These are phyloP conservation scores for Patella vulgata DNA, from an alignment of 1,140 invertebrate species.

Conservation along the genomic window DNA sequence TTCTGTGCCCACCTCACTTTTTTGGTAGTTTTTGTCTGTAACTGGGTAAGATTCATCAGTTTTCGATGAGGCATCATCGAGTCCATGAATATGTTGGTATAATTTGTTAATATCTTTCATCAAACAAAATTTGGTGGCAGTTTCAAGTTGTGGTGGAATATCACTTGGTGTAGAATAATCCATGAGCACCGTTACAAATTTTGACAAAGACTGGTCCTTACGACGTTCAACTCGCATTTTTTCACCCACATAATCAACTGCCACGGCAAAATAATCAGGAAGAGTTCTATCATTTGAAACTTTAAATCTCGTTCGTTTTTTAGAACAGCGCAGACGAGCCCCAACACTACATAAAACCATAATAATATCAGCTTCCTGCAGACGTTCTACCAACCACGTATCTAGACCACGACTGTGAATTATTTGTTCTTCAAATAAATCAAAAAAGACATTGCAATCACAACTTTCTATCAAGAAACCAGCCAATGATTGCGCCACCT, in stretches of 20 bases:
- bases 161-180: slow-evolving; percentile 58
- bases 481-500: slow-evolving; percentile 52
- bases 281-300: slow-evolving; percentile 36
- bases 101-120: slow-evolving; percentile 57
- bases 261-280: slow-evolving; percentile 61
- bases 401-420: slow-evolving; percentile 54
- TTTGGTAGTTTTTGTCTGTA: slow-evolving; percentile 29
- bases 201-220: slow-evolving; percentile 51
- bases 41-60: slow-evolving; percentile 5
- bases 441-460: slow-evolving; percentile 54
- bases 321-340: slow-evolving; percentile 56
- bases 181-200: slow-evolving; percentile 53
- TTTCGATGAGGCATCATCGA: slow-evolving; percentile 32
- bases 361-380: slow-evolving; percentile 60
- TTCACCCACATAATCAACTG: slow-evolving; percentile 61
- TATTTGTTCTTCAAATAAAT: slow-evolving; percentile 55
- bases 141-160: slow-evolving; percentile 58
- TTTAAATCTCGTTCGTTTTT: slow-evolving; percentile 54
- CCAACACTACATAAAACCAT: slow-evolving; percentile 59
- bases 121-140: slow-evolving; percentile 48
- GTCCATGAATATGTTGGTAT: slow-evolving; percentile 49
- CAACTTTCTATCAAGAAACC: slow-evolving; percentile 59
- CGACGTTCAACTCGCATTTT: slow-evolving; percentile 57
- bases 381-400: slow-evolving; percentile 55
- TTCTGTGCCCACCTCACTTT: slow-evolving; percentile 48